These are phyloP conservation scores for Sitobion miscanthi DNA, from an alignment of 1,140 invertebrate species.

Conservation along the genomic window DNA sequence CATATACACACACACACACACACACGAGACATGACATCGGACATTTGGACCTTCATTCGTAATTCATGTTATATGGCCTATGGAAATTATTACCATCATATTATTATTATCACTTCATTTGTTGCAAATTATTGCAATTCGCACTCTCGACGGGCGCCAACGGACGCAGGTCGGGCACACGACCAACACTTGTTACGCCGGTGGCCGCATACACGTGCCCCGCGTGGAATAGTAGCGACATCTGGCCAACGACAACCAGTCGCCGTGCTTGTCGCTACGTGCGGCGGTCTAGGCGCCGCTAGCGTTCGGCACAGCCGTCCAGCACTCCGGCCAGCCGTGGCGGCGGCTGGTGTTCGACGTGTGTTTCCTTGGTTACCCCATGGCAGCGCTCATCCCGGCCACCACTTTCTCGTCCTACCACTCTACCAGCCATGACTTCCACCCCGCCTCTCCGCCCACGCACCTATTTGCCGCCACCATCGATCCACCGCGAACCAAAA, in stretches of 20 bases:
- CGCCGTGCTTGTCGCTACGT: not conserved
- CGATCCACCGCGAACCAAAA: conserved; percentile 40
- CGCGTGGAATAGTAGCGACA: not conserved
- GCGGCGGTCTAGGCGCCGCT: not conserved
- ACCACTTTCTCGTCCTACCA: conserved; percentile 11
- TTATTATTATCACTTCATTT: not conserved
- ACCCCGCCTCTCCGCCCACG: not conserved
- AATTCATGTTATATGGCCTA: not conserved
- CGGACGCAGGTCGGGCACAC: not conserved
- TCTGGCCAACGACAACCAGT: not conserved
- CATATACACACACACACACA: not conserved
- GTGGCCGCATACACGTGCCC: not conserved
- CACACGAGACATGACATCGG: not conserved
- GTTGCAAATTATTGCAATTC: not conserved
- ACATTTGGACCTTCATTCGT: not conserved
- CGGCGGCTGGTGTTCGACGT: not conserved
- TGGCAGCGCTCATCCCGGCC: not conserved
- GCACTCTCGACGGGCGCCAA: not conserved
- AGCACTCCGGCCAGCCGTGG: not conserved
- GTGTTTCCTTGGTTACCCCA: conserved; percentile 48
- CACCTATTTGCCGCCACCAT: conserved; percentile 37
- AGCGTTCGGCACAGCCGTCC: not conserved
- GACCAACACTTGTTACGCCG: conserved; percentile 54
- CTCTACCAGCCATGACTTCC: not conserved
- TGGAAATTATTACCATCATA: not conserved